Base-by-base conservation (phyloP, 2,888 invertebrate genomes). In the Drosophila barbarae region DNA sequence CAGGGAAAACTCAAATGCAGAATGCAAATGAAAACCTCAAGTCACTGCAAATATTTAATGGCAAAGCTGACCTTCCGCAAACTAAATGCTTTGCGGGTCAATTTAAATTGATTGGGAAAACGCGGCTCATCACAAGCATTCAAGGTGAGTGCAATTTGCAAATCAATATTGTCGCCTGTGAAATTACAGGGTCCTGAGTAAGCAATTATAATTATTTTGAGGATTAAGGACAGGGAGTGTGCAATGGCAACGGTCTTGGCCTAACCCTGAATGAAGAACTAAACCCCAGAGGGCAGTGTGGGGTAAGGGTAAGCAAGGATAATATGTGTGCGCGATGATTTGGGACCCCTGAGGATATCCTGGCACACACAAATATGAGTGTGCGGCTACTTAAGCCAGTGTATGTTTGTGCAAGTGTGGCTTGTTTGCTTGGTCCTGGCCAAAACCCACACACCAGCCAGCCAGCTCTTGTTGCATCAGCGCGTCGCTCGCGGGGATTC, bases 381-480 rank as follows among this genome's bases (percentile, higher is more conserved):
- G 81, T 78, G 78, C 47, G 84, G 81, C 81, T 83, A 85, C 78
- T 84, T 76, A 74, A 83, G 84, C 75, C 72, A 80, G 76, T 67
- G 69, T 49, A 49, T 58, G 69, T 69, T 52, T 61, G 59, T 51
- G 39, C 46, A 36, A 64, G 42, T 63, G 49, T 49, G 70, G 71
- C 26, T 42, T 42, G 77, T 65, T 79, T 79, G 83, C 72, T 68
- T 57, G 69, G 65, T 72, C 68, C 69, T 54, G 70, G 63, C 55
- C 55, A 56, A 54, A 36, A 36, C 35, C 15, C 35, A 36, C n/a
- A 38, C 3, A 55, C 57, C 61, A 66, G 18, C 36, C 36, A 23
- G 26, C 73, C 81, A 66, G 74, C 73, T 84, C 84, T 80, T 86
- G 84, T 86, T 84, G 83, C 85, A 86, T 84, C 82, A 80, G 79